Evolutionary conservation across 1,140 invertebrate species (phyloP).

Genomic region (Plutomurus gul): DNA sequence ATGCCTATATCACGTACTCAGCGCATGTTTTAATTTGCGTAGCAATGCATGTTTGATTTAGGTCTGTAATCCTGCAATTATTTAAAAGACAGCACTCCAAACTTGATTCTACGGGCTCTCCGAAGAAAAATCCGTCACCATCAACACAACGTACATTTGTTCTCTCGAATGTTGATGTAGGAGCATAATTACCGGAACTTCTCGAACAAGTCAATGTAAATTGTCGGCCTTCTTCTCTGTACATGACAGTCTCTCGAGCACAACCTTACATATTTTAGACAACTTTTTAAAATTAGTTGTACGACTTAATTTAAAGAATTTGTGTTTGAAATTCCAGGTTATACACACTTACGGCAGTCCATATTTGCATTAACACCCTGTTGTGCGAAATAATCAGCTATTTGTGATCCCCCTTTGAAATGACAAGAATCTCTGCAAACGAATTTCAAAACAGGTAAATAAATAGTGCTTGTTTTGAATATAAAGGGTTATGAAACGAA

Average conservation of each 20-base stretch:
- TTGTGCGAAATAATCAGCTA: not conserved
- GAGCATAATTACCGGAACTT: slow-evolving; percentile 25
- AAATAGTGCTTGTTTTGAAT: not conserved
- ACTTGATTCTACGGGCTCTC: not conserved
- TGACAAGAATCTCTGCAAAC: slow-evolving; percentile 43
- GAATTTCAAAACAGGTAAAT: slow-evolving; percentile 1
- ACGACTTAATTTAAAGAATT: not conserved
- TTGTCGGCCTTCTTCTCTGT: not conserved
- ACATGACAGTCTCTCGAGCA: slow-evolving; percentile 17
- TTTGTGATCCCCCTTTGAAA: slow-evolving; percentile 13
- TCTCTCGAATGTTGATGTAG: not conserved
- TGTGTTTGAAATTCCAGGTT: not conserved
- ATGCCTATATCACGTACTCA: not conserved
- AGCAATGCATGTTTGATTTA: not conserved
- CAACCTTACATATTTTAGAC: not conserved
- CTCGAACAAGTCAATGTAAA: not conserved
- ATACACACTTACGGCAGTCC: not conserved
- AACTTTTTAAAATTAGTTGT: not conserved
- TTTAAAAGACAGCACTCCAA: slow-evolving; percentile 7
- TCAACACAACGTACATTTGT: slow-evolving; percentile 31
- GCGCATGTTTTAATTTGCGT: not conserved
- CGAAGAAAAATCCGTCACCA: slow-evolving; percentile 35
- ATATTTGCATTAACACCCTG: not conserved
- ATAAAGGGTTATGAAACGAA: not conserved
- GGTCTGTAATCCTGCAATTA: not conserved